Conservation (phyloP, 2,113 vertebrate genomes). For the Cyphotilapia sp. region DNA sequence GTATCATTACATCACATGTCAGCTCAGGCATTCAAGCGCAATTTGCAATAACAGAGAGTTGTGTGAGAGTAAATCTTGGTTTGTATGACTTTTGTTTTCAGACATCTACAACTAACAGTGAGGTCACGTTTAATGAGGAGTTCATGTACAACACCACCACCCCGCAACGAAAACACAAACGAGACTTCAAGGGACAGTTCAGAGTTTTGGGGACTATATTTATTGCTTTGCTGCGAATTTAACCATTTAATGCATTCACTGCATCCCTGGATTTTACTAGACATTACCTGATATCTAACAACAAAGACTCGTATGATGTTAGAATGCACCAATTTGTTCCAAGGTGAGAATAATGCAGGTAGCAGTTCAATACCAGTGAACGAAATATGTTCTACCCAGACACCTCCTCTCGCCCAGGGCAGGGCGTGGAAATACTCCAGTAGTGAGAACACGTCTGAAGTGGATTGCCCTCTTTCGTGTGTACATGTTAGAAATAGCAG, state of each 20-base stretch:
- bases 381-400: background rate
- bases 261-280: background rate
- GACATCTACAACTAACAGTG: background rate
- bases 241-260: background rate
- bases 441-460: background rate
- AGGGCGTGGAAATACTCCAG: background rate
- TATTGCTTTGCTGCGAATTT: background rate
- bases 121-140: background rate
- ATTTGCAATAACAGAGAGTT: background rate
- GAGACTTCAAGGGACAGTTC: background rate
- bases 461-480: background rate
- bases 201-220: background rate
- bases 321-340: background rate
- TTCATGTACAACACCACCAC: background rate
- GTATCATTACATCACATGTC: background rate
- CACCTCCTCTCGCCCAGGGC: background rate
- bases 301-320: background rate
- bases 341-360: background rate
- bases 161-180: background rate
- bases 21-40: background rate
- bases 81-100: conserved; percentile 1
- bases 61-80: background rate
- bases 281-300: background rate
- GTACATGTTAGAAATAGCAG: background rate
- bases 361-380: background rate